Conservation (phyloP, 2,797 vertebrate genomes). For the Buceros bicornis region DNA sequence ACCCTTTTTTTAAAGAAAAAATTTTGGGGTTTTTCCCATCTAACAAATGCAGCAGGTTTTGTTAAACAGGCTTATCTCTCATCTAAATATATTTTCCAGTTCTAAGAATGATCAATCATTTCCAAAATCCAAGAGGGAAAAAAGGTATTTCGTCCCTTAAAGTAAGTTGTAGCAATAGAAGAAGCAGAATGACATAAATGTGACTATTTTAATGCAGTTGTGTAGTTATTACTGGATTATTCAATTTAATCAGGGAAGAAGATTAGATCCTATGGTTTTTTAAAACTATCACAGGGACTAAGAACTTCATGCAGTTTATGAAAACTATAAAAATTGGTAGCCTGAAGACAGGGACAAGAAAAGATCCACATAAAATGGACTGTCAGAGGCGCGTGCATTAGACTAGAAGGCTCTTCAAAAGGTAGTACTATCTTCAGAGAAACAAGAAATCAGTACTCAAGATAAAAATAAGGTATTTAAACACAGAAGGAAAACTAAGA, state of each 20-base stretch:
- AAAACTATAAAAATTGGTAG: not conserved
- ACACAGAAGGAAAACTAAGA: not conserved
- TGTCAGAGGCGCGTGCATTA: not conserved
- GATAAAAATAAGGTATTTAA: not conserved
- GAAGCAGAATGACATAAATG: not conserved
- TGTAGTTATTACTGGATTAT: not conserved
- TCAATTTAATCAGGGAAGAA: not conserved
- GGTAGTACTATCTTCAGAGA: not conserved
- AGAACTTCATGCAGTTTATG: not conserved
- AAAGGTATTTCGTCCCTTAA: not conserved
- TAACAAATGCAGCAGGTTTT: not conserved
- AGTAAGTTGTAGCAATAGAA: not conserved
- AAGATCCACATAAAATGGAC: not conserved
- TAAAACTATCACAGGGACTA: not conserved
- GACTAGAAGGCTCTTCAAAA: not conserved
- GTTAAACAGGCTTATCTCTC: not conserved
- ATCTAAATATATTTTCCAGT: not conserved
- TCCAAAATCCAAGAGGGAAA: not conserved
- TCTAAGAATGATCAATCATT: not conserved
- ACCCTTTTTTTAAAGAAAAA: not conserved
- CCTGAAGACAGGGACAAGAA: not conserved
- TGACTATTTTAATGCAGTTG: not conserved
- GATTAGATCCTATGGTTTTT: not conserved
- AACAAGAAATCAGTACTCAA: not conserved
- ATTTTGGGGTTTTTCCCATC: not conserved